Evolutionary conservation across 2,888 invertebrate genomes (phyloP).

Genomic region (Chorisops tibialis): DNA sequence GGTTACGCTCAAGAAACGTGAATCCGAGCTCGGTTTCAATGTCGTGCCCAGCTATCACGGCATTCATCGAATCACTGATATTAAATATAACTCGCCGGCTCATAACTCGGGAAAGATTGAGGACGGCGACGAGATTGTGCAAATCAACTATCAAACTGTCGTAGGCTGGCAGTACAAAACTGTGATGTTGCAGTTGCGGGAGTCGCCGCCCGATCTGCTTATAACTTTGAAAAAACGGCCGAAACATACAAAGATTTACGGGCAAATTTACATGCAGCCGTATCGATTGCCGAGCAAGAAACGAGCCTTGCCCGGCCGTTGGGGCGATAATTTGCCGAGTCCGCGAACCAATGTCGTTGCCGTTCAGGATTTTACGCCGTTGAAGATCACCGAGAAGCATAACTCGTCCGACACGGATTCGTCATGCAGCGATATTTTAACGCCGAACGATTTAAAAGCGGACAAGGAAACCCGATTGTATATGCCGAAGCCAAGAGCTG

Average conservation of each 20-base stretch:
- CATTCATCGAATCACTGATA: constrained; percentile 76
- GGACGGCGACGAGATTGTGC: constrained; percentile 94
- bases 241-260: constrained; percentile 74
- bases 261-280: constrained; percentile 64
- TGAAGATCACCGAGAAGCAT: constrained; percentile 53
- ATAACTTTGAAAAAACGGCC: constrained; percentile 81
- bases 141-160: constrained; percentile 72
- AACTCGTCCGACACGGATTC: constrained; percentile 54
- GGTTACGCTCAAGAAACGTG: constrained; percentile 81
- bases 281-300: constrained; percentile 71
- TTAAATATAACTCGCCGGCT: constrained; percentile 88
- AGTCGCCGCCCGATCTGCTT: constrained; percentile 76
- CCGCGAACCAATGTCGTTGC: constrained; percentile 62
- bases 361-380: constrained; percentile 59
- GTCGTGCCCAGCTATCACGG: constrained; percentile 83
- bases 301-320: constrained; percentile 61
- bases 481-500: constrained; percentile 70
- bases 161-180: constrained; percentile 81
- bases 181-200: constrained; percentile 68
- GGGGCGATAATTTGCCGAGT: constrained; percentile 68
- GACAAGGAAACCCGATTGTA: constrained; percentile 59
- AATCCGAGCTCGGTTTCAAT: constrained; percentile 85
- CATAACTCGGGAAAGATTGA: constrained; percentile 90
- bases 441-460: constrained; percentile 52
- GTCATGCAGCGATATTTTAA: constrained; percentile 56